phyloP scores from a whole-genome alignment of 2,797 vertebrate species.

The Pagetopsis macropterus region DNA sequence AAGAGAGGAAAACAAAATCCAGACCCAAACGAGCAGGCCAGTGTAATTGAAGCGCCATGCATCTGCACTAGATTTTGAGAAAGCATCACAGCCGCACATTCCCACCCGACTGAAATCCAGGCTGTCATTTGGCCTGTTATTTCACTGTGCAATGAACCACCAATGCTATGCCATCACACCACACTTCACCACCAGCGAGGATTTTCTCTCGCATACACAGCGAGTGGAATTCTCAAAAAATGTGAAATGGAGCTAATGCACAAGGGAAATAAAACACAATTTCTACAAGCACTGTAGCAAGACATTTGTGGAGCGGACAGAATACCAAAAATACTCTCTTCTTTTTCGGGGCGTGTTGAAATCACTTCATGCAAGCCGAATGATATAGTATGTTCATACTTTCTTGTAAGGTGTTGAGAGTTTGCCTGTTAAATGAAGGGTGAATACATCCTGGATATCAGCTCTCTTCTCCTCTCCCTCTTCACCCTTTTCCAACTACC shows the following conservation, averaged over 20 bases:
- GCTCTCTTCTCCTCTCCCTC: slow-evolving; percentile 39
- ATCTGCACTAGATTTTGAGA: slow-evolving; percentile 35
- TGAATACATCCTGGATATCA: slow-evolving; percentile 65
- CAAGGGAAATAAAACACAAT: slow-evolving; percentile 81
- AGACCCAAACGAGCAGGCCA: not conserved
- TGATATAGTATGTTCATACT: slow-evolving; percentile 68
- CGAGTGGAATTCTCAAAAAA: slow-evolving; percentile 66
- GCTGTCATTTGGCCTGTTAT: slow-evolving; percentile 66
- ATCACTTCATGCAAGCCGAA: slow-evolving; percentile 76
- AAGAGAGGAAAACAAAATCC: slow-evolving; percentile 12
- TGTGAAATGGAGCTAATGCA: slow-evolving; percentile 77
- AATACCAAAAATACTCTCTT: slow-evolving; percentile 65
- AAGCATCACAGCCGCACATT: slow-evolving; percentile 47
- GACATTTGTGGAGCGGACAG: slow-evolving; percentile 69
- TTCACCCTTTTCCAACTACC: slow-evolving; percentile 15
- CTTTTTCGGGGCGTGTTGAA: slow-evolving; percentile 64
- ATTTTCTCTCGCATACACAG: slow-evolving; percentile 63
- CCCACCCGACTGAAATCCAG: slow-evolving; percentile 49
- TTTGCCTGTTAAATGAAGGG: slow-evolving; percentile 77
- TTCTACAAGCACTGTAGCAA: slow-evolving; percentile 76
- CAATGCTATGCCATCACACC: slow-evolving; percentile 62
- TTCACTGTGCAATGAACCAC: slow-evolving; percentile 75
- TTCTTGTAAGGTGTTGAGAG: slow-evolving; percentile 64
- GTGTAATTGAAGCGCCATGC: slow-evolving; percentile 22
- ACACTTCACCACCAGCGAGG: slow-evolving; percentile 59